Base-by-base conservation (phyloP, 1,140 invertebrate species). In the Drosophila malerkotliana region DNA sequence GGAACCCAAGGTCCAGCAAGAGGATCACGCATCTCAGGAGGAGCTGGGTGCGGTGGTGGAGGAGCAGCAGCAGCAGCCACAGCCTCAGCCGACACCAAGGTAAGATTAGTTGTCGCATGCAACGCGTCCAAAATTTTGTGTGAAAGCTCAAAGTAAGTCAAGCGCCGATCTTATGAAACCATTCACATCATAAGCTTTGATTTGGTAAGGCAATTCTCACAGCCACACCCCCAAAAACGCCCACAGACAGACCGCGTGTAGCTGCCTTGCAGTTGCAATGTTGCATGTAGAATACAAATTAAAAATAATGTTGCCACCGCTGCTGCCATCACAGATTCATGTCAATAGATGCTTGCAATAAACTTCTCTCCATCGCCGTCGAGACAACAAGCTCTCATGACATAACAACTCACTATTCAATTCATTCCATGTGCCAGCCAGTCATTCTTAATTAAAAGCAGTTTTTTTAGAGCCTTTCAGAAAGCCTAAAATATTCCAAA, bases 241-340 rank as follows among this genome's bases (percentile, higher is more conserved):
- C 77, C 68, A 49, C 62, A 41, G 21, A 24, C 15, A 54, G 58
- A 55, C 41, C 72, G 72, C 49, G 51, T 14, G 2, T 34, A 34
- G 59, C 15, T 18, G 15, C 15, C 54, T 47, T 48, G 4, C 45
- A 58, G 47, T 44, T 49, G 62, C 69, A 45, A 59, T 72, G 62
- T 76, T 44, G 80, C 80, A 68, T 79, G 77, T 53, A 54, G 60
- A 55, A 73, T 26, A 62, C 59, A 79, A 83, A 84, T 84, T 80
- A 74, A 62, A 74, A 69, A 48, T 15, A 44, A 44, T 69, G 67
- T 77, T 80, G 63, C 34, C 34, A 37, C 34, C 34, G 34, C 60
- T 30, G 32, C 4, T 53, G 44, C 44, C 59, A 63, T 10, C 51
- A 51, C 28, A 41, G 34, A 52, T 47, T 64, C 60, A 67, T 67